Base-by-base conservation (phyloP, 92 coral and sea anemone genomes). In the Palythoa grandiflora region DNA sequence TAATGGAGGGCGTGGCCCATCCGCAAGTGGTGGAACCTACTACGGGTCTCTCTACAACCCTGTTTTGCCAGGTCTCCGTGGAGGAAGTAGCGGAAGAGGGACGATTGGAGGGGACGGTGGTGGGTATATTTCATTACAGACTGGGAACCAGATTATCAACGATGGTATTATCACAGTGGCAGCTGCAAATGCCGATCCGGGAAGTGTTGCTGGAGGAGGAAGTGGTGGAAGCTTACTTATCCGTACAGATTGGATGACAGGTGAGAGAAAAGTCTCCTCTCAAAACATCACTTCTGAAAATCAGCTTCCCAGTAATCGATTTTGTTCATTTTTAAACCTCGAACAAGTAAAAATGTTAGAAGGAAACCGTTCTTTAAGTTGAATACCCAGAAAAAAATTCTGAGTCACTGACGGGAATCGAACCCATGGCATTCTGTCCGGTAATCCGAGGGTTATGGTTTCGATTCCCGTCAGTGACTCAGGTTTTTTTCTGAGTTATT, bases 121-220 rank as follows among this genome's bases (percentile, higher is more conserved):
- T 6, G 95, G 95, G 61, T 88, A 87, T 80, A 79, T 93, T 15
- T 59, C 68, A 55, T 68, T 93, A 9, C 91, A 80, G 65, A 89
- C 92, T 52, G 95, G 95, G 10, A 77, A 91, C 9, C 71, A 53
- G 51, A 50, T 93, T 20, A 85, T 93, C 47, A 84, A 78, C 2
- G 95, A 93, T 76, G 95, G 95, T 52, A 84, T 47, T 11, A 85
- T 93, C 52, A 90, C 92, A 53, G 91, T 93, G 11, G 90, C 88
- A 12, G 95, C 92, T 37, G 95, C 88, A 73, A 47, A 48, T 68
- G 93, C 92, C 14, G 52, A 44, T 13, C 37, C 88, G 51, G 92
- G 89, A 66, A 90, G 92, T 86, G 89, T 83, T 48, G 95, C 93
- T 63, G 94, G 94, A 2, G 94, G 94, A 36, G 94, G 94, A 81